These are phyloP conservation scores for Acronicta aceris DNA, from an alignment of 2,888 invertebrate species.

Conservation along the genomic window DNA sequence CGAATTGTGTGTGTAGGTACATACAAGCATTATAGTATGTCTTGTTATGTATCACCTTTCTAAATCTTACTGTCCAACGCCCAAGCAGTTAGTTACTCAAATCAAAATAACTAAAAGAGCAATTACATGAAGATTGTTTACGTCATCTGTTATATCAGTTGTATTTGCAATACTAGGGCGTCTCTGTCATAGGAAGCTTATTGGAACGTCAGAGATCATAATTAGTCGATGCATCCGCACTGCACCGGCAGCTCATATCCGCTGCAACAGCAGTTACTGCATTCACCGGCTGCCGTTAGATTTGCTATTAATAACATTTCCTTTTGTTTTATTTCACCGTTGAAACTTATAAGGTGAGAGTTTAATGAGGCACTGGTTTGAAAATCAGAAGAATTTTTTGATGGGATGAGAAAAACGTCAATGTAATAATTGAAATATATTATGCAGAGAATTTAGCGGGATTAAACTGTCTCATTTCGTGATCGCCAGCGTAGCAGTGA, in stretches of 20 bases:
- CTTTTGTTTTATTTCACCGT: conserved; percentile 43
- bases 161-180: conserved; percentile 21
- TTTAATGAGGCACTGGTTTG: not conserved
- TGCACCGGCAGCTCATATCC: conserved; percentile 52
- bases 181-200: conserved; percentile 44
- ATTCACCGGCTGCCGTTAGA: conserved; percentile 42
- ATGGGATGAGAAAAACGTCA: too few relatives aligned
- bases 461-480: too few relatives aligned
- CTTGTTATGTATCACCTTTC: too few relatives aligned
- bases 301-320: conserved; percentile 51
- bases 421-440: too few relatives aligned
- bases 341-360: conserved; percentile 22
- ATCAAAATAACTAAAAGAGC: too few relatives aligned
- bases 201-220: conserved; percentile 49
- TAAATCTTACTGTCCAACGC: too few relatives aligned
- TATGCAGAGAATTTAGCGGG: too few relatives aligned
- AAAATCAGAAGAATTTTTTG: not conserved
- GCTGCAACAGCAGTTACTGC: conserved; percentile 20
- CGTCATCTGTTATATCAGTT: conserved; percentile 7
- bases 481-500: too few relatives aligned
- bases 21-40: too few relatives aligned
- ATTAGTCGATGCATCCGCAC: conserved; percentile 50
- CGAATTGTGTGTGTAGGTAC: too few relatives aligned
- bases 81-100: too few relatives aligned
- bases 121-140: not conserved